Evolutionary conservation across 2,113 vertebrate species (phyloP).

Genomic region (Apus apus): DNA sequence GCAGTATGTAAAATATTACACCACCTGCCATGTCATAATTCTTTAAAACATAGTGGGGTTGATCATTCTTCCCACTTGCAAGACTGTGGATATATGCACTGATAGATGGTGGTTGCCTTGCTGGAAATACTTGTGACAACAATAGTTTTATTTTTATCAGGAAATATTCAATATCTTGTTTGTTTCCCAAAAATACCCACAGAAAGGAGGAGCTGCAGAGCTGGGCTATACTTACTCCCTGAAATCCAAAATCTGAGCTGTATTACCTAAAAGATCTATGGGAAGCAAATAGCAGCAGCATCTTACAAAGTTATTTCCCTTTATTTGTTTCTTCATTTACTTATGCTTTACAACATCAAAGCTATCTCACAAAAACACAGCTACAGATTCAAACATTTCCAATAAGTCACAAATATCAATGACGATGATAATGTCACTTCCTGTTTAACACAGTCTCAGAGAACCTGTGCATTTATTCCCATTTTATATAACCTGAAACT

Average conservation of each 20-base stretch:
- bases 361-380: neutral
- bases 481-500: neutral
- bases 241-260: neutral
- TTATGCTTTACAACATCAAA: neutral
- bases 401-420: neutral
- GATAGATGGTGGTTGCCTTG: neutral
- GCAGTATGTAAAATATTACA: neutral
- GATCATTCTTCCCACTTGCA: neutral
- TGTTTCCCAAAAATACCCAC: neutral
- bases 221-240: neutral
- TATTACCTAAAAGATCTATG: neutral
- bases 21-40: neutral
- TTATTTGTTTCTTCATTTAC: slow-evolving; percentile 18
- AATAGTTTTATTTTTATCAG: neutral
- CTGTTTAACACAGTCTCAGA: neutral
- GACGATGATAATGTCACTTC: neutral
- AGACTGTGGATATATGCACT: neutral
- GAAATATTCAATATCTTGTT: neutral
- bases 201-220: neutral
- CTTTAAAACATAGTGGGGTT: neutral
- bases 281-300: neutral
- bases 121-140: neutral
- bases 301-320: neutral
- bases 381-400: neutral
- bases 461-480: neutral